Conservation (phyloP, 2,113 vertebrate species). For the Hypocryptadius cinnamomeus region DNA sequence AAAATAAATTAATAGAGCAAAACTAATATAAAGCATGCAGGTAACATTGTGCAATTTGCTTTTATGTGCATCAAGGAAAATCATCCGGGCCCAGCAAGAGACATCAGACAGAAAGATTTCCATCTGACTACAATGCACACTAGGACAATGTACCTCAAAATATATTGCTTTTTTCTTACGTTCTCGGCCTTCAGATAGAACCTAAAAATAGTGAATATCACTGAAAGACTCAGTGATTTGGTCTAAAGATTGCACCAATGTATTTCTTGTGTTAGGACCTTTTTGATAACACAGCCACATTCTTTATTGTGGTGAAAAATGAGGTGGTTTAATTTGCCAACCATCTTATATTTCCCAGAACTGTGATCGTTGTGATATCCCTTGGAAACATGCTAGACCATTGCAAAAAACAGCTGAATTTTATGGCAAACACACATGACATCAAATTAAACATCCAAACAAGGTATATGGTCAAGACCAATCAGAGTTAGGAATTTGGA, state of each 20-base stretch:
- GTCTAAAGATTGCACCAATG: not conserved
- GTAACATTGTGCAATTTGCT: not conserved
- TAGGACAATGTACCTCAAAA: not conserved
- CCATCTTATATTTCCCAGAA: not conserved
- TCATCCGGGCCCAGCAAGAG: not conserved
- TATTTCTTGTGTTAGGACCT: not conserved
- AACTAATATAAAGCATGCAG: not conserved
- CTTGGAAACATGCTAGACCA: not conserved
- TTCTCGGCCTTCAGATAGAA: not conserved
- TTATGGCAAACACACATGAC: not conserved
- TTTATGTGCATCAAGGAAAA: not conserved
- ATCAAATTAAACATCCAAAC: not conserved
- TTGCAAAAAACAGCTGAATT: not conserved
- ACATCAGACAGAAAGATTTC: not conserved
- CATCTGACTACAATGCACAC: not conserved
- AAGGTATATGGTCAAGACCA: not conserved
- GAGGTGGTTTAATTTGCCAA: not conserved
- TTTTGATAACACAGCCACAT: not conserved
- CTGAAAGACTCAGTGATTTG: not conserved
- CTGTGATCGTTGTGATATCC: not conserved
- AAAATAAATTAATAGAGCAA: not conserved
- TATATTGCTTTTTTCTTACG: not conserved
- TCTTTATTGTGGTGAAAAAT: not conserved
- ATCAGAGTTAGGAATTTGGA: not conserved
- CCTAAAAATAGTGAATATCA: not conserved